These are phyloP conservation scores for Pseudorhombus dupliciocellatus DNA, from an alignment of 2,113 vertebrate species.

Conservation along the genomic window DNA sequence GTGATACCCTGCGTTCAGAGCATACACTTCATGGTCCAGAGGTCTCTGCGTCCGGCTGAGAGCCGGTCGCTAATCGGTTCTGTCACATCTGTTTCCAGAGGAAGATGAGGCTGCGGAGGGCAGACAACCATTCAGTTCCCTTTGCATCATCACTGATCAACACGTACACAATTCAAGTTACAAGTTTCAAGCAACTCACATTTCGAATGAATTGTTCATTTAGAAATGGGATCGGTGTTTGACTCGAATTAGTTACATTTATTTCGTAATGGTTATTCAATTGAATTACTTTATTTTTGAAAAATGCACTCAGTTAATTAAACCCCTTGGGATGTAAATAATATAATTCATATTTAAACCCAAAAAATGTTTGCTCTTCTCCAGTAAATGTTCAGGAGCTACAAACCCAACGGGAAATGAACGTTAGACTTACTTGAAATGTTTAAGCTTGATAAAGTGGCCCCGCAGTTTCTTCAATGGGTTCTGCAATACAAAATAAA, in stretches of 20 bases:
- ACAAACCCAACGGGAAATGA: neutral
- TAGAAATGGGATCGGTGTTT: too few species aligned
- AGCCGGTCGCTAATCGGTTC: slow-evolving; percentile 55
- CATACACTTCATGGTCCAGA: slow-evolving; percentile 51
- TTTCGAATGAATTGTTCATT: neutral
- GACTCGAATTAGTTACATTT: neutral
- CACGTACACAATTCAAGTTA: neutral
- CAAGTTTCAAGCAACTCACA: too few species aligned
- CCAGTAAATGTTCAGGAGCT: neutral
- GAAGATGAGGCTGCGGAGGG: slow-evolving; percentile 69
- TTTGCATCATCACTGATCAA: neutral
- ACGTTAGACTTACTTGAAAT: slow-evolving; percentile 62
- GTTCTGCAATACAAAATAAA: slow-evolving; percentile 68
- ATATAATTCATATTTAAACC: too few species aligned
- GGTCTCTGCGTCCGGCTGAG: slow-evolving; percentile 43
- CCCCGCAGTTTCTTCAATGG: slow-evolving; percentile 84
- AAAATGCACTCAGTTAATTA: neutral
- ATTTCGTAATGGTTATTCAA: neutral
- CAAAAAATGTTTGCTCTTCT: neutral
- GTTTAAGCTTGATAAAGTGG: slow-evolving; percentile 82
- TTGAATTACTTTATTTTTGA: neutral
- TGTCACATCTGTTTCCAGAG: slow-evolving; percentile 65
- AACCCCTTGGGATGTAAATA: too few species aligned
- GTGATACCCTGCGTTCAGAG: slow-evolving; percentile 65
- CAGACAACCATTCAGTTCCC: slow-evolving; percentile 3